Percentiles rank a stretch among this genome's conserved stretches.
phyloP scores from a whole-genome alignment of 2,888 invertebrate species.

The Scelioninae gen. 2 region DNA sequence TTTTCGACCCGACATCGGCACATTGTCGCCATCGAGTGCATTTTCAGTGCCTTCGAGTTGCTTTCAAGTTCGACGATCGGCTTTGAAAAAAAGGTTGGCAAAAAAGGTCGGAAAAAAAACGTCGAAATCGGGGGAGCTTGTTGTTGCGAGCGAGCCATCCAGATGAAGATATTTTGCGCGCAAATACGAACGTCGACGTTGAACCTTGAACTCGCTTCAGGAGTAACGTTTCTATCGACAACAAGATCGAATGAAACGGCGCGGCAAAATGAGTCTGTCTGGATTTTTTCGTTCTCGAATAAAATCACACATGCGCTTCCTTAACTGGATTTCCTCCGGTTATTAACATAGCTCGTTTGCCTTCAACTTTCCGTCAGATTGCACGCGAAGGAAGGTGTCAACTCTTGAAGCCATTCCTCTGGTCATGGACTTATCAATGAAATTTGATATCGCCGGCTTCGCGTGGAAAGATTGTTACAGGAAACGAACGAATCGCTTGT shows the following conservation, averaged over 20 bases:
- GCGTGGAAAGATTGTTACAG: background rate
- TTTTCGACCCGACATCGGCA: no score
- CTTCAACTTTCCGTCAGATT: constrained; percentile 43
- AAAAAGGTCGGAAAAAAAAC: no score
- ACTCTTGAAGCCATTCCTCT: constrained; percentile 15
- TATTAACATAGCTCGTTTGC: constrained; percentile 54
- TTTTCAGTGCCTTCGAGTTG: no score
- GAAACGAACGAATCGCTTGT: no score
- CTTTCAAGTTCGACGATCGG: no score
- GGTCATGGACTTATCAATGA: constrained; percentile 7
- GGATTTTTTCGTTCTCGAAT: constrained; percentile 29
- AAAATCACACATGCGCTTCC: constrained; percentile 37
- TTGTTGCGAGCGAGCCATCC: constrained; percentile 1
- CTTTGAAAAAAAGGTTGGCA: no score
- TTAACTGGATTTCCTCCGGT: constrained; percentile 55
- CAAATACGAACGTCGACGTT: constrained; percentile 1
- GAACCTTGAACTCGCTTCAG: constrained; percentile 35
- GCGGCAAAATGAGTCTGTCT: constrained; percentile 23
- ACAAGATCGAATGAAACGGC: constrained; percentile 23
- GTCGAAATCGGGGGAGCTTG: no score
- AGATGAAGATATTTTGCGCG: constrained; percentile 10
- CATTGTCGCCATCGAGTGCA: no score
- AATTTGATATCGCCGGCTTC: background rate
- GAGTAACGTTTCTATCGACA: constrained; percentile 17
- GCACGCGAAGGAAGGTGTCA: constrained; percentile 28